Evolutionary conservation across 2,113 vertebrate genomes (phyloP), one percentile per base, ranked within the genome.

Genomic region (Pleuronectes platessa): DNA sequence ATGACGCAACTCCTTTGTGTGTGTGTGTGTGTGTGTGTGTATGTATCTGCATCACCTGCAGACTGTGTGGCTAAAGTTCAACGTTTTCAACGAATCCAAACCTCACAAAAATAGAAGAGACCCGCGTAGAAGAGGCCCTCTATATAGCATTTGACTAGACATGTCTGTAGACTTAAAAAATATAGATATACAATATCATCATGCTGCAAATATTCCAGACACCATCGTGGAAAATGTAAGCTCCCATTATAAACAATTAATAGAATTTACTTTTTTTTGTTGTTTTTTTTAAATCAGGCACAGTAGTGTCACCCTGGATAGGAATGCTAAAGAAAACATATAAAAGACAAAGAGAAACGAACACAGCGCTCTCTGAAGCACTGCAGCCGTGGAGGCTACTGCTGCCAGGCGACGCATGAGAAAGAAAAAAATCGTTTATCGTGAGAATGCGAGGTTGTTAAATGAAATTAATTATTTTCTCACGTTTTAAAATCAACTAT

Each of bases 221-320:
- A 83, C 72, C 68, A 58, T 76, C 14, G 47, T 66, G 83, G 78
- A 83, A 84, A 81, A 92, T 72, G 64, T 70, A 71, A 83, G 81
- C 82, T 91, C 86, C 88, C 87, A 92, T 93, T 86, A 93, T 87
- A 91, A 93, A 94, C 92, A 94, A 86, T 90, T 91, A 83, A 95
- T 93, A 95, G 68, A 67, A 27, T 62, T 55, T 55, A 55, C 5
- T 10, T 53, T n/a, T 53, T 53, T 53, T 53, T 53, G 1, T 17
- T 24, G 24, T 68, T 24, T 64, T 21, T 74, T 71, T 79, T 82
- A 58, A 85, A 90, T 94, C 93, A 96, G 96, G 96, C 96, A 97
- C 95, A 93, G 95, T 95, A 95, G 95, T 96, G 93, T 93, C 93
- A 95, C 91, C 94, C 94, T 94, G 94, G 93, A 89, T 91, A 95